Evolutionary conservation across 2,797 vertebrate genomes (phyloP).

Genomic region (Xyrichtys novacula): DNA sequence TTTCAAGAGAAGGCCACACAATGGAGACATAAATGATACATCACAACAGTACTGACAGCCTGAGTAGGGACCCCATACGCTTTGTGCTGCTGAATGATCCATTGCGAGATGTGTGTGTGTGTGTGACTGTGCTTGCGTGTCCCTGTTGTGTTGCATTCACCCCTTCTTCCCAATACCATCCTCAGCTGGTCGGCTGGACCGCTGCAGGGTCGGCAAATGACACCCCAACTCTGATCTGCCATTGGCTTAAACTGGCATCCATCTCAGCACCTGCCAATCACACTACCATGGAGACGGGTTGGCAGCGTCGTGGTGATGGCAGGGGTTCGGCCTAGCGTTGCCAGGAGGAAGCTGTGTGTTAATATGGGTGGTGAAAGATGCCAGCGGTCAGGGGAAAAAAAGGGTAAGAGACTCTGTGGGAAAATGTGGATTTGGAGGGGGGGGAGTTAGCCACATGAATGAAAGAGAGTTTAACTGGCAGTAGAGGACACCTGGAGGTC

Average conservation of each 20-base stretch:
- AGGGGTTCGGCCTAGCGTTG: conserved; percentile 73
- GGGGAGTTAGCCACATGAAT: conserved; percentile 66
- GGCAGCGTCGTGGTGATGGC: conserved; percentile 70
- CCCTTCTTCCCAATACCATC: conserved; percentile 50
- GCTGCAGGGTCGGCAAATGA: conserved; percentile 65
- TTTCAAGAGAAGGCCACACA: conserved; percentile 70
- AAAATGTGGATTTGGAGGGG: conserved; percentile 67
- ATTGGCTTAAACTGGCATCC: conserved; percentile 73
- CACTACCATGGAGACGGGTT: conserved; percentile 73
- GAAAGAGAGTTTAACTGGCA: conserved; percentile 57
- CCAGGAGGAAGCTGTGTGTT: conserved; percentile 84
- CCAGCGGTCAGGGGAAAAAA: conserved; percentile 56
- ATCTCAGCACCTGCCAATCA: conserved; percentile 83
- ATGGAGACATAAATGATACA: conserved; percentile 82
- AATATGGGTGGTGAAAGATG: conserved; percentile 76
- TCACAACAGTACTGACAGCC: conserved; percentile 79
- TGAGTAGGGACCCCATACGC: conserved; percentile 70
- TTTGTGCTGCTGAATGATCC: conserved; percentile 76
- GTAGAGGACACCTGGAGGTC: conserved; percentile 67
- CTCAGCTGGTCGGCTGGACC: conserved; percentile 62
- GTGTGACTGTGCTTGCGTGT: conserved; percentile 37
- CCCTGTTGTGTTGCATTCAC: conserved; percentile 57
- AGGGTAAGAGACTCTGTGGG: conserved; percentile 74
- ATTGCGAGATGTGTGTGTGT: conserved; percentile 61
- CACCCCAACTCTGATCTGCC: conserved; percentile 52